Base-by-base conservation (phyloP, 2,113 vertebrate species). In the Passerina amoena region DNA sequence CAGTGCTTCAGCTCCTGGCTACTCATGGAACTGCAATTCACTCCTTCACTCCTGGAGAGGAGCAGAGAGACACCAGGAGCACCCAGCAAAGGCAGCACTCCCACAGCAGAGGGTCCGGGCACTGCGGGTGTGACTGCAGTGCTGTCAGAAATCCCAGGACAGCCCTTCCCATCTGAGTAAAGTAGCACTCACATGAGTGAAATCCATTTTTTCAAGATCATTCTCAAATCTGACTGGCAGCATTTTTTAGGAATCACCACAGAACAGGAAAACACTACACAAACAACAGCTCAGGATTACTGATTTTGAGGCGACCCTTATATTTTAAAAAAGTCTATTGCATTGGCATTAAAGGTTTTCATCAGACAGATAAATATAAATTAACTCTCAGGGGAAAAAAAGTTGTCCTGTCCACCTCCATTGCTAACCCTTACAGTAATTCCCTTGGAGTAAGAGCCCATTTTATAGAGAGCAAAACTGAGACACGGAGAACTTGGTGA, bases 181-280 rank as follows among this genome's bases (percentile, higher is more conserved):
- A 77, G 51, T 22, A 16, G n/a, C 10, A 59, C 24, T 15, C 60
- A n/a, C 48, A 31, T 0, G 0, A 50, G 4, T 12, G 6, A 70
- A 59, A 23, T 25, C 17, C 9, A 20, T 22, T 70, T 86, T 65
- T 79, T 6, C 13, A 57, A n/a, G 70, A 30, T 22, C 4, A 0
- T 42, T 40, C 14, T 73, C 69, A 78, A 81, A 15, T 61, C 16
- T 83, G 44, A 51, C 11, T 57, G 7, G 38, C 7, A 85, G 27
- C 22, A 28, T 6, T 33, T 65, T 20, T 19, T 27, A 85, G 11
- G 59, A 93, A 93, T 14, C 19, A 12, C 7, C 9, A 25, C 35
- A 35, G 37, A 48, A 51, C 28, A 68, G 31, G 48, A 90, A 71
- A 84, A 10, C 1, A 1, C 57, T 25, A 1, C 22, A 54, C 24